A percentile compares a stretch with the other conserved stretches of the same genome.
Conservation (phyloP, 1,140 invertebrate genomes). For the Odontomachus brunneus region DNA sequence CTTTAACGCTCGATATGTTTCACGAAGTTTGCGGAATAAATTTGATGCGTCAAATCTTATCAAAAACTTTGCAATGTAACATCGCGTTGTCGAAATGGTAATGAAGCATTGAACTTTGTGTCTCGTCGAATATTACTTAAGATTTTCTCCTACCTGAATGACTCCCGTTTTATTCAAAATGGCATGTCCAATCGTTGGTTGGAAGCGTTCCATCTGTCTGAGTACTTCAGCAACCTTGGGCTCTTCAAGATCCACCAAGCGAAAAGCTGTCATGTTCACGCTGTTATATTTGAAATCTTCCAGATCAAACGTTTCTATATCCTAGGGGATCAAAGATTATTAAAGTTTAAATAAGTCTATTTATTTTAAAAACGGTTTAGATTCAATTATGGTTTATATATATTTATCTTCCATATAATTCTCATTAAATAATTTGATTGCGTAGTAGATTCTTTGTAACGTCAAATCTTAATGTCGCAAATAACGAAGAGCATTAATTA, state of each 20-base stretch:
- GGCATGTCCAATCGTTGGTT: conserved; percentile 90
- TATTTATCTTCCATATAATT: too few species aligned
- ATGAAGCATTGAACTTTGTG: conserved; percentile 3
- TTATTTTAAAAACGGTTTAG: not conserved
- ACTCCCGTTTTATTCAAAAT: conserved; percentile 91
- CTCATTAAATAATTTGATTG: too few species aligned
- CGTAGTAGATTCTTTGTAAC: too few species aligned
- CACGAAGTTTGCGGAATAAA: not conserved
- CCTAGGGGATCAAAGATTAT: conserved; percentile 85
- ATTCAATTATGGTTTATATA: not conserved
- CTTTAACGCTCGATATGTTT: not conserved
- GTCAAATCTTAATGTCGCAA: not conserved
- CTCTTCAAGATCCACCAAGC: conserved; percentile 93
- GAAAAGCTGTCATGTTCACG: conserved; percentile 96
- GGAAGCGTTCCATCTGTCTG: conserved; percentile 95
- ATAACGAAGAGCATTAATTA: not conserved
- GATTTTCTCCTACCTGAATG: conserved; percentile 88
- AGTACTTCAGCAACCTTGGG: conserved; percentile 91
- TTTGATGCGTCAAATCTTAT: not conserved
- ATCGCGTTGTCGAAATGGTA: not conserved
- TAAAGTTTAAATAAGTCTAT: not conserved
- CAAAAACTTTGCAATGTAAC: not conserved
- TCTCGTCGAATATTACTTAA: conserved; percentile 26
- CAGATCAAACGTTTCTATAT: conserved; percentile 94
- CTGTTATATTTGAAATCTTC: conserved; percentile 98